Conservation (phyloP, 2,113 vertebrate species). For the Odontophorus gujanensis region DNA sequence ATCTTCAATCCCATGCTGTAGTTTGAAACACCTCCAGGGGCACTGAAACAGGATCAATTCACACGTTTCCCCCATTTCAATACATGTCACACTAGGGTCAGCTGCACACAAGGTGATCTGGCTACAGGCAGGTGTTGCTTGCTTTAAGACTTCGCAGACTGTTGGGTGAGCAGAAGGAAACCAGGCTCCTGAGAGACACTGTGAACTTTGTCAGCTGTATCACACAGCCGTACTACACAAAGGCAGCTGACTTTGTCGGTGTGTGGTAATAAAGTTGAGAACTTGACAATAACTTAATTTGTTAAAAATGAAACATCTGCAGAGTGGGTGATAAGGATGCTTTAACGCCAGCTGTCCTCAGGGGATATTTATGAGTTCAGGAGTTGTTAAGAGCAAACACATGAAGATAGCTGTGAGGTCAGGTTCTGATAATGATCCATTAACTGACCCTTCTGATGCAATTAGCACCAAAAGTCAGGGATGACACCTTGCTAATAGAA, state of each 20-base stretch:
- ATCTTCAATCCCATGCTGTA: too few relatives aligned
- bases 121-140: fast-evolving
- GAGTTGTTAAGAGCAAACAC: not conserved
- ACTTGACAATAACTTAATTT: not conserved
- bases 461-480: not conserved
- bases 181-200: fast-evolving
- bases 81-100: fast-evolving
- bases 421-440: not conserved
- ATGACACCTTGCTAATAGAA: not conserved
- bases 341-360: not conserved
- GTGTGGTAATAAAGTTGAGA: not conserved
- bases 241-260: fast-evolving
- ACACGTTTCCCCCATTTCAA: not conserved
- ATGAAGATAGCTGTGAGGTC: not conserved
- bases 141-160: not conserved
- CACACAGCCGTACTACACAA: not conserved
- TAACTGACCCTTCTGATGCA: not conserved
- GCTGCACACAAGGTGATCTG: fast-evolving
- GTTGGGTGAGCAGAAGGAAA: not conserved
- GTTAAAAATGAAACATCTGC: not conserved
- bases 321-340: not conserved
- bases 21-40: too few relatives aligned
- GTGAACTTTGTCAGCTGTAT: not conserved
- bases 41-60: not conserved
- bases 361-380: not conserved